Evolutionary conservation across 92 coral and sea anemone species (phyloP), one percentile per base, ranked within the genome.

Genomic region (Phenganax marumi): DNA sequence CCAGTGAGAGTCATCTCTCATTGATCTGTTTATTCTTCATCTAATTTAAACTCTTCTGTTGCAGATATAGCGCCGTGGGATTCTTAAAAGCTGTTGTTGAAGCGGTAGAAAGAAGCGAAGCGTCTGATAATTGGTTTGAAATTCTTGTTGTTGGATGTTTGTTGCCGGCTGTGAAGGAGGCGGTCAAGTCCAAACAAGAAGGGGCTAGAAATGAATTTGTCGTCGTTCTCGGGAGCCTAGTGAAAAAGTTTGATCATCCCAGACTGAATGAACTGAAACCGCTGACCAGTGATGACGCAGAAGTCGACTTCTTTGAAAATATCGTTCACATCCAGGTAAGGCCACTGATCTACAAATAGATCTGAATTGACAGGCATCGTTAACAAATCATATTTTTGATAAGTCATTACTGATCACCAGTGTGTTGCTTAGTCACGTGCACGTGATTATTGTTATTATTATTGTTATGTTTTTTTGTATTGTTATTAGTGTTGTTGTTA

Each of bases 221-320:
- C 10, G 79, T 75, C 50, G 77, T 92, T 66, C 88, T 95, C 1
- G 86, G 95, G 12, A 66, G 81, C 50, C 81, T 95, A 89, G 92
- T 90, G 12, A 87, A 90, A 54, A 83, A 85, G 81, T 95, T 92
- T 90, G 83, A 90, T 39, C 90, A 91, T 82, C 85, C 86, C 14
- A 79, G 70, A 33, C 76, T 92, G 79, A 61, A 81, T 56, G 96
- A 92, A 77, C 73, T 95, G 86, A 87, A 81, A 47, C 85, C 84
- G n/a, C 80, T 95, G 39, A 56, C 86, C 64, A 93, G 90, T 58
- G 90, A 82, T 18, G 98, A 95, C 79, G 91, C 91, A 1, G 98
- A 95, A 85, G 93, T 89, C 49, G 97, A 95, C 87, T 95, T 95
- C 86, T 95, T 95, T 86, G 98, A 95, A 84, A 95, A 95, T 75